Conservation (phyloP, 2,113 vertebrate genomes). For the Hemibagrus wyckioides region DNA sequence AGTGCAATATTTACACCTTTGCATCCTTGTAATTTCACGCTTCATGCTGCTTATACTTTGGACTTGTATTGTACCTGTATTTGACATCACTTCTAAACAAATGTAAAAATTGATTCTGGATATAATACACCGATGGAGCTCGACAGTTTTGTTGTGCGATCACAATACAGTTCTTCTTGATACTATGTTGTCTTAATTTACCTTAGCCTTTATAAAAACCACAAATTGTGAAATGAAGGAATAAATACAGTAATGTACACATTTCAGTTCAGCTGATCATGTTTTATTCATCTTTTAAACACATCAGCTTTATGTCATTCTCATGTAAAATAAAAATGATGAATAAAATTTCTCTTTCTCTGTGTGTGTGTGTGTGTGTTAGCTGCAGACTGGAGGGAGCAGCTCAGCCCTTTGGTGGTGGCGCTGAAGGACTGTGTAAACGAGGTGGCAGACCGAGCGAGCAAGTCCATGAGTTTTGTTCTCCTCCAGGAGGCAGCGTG, state of each 20-base stretch:
- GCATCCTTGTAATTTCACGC: no score
- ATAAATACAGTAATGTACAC: background rate
- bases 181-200: no score
- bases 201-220: no score
- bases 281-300: background rate
- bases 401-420: slow-evolving; percentile 82
- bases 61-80: no score
- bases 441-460: slow-evolving; percentile 87
- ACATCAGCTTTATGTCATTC: background rate
- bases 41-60: no score
- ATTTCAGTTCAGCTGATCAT: background rate
- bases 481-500: slow-evolving; percentile 93
- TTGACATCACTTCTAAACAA: no score
- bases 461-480: slow-evolving; percentile 90
- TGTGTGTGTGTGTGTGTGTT: slow-evolving; percentile 24
- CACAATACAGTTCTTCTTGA: no score
- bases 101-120: no score
- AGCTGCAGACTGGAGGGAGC: slow-evolving; percentile 88
- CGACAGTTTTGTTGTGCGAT: no score
- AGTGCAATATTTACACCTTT: background rate
- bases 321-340: background rate
- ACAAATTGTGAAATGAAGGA: background rate
- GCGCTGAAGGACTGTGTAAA: slow-evolving; percentile 89
- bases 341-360: slow-evolving; percentile 8
- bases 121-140: no score